Conservation (phyloP, 1,140 invertebrate species). For the Plectus sambesii region DNA sequence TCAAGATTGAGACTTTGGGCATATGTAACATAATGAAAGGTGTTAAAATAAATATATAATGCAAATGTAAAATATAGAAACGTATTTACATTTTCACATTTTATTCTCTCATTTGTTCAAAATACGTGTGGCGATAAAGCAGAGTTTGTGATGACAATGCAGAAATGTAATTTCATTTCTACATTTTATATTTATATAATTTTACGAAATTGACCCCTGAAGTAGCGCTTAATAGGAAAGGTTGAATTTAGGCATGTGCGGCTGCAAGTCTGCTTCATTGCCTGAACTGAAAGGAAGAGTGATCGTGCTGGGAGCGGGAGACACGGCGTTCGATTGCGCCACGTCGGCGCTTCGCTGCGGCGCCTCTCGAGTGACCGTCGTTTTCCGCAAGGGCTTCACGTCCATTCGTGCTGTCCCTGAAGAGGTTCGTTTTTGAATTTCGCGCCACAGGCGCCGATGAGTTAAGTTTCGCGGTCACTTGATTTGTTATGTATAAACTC, state of each 20-base stretch:
- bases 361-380: slow-evolving; percentile 74
- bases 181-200: too few species aligned
- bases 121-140: too few species aligned
- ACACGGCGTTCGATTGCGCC: slow-evolving; percentile 97
- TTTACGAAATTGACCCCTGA: slow-evolving; percentile 11
- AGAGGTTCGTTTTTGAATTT: slow-evolving; percentile 58
- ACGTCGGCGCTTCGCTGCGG: slow-evolving; percentile 91
- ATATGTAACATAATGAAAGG: too few species aligned
- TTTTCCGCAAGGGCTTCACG: slow-evolving; percentile 79
- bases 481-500: slow-evolving; percentile 6
- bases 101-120: too few species aligned
- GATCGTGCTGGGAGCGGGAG: slow-evolving; percentile 85
- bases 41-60: too few species aligned
- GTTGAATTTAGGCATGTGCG: slow-evolving; percentile 60
- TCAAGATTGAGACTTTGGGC: too few species aligned
- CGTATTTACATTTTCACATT: too few species aligned
- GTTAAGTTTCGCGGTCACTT: too few species aligned
- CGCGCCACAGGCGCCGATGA: not conserved
- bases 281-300: slow-evolving; percentile 72
- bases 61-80: too few species aligned
- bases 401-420: slow-evolving; percentile 92
- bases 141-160: too few species aligned
- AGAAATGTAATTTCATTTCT: too few species aligned
- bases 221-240: not conserved
- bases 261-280: slow-evolving; percentile 58